Evolutionary conservation across 2,797 vertebrate species (phyloP), one percentile per base, ranked within the genome.

Genomic region (Scomberomorus guttatus): DNA sequence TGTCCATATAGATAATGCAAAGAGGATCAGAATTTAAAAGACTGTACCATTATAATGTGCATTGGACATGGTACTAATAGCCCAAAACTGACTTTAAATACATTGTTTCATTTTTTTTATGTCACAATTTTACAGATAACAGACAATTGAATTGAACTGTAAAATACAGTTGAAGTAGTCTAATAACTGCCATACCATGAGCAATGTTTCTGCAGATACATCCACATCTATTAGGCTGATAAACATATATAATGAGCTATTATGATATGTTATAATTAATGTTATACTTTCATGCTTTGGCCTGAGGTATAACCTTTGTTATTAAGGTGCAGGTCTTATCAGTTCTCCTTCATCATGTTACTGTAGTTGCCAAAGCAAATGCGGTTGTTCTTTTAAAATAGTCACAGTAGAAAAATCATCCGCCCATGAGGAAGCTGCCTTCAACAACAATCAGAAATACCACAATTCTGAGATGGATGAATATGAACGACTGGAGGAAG

Each of bases 331-430:
- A 65, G 7, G n/a, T 27, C 6, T 61, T 50, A 59, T 27, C 46
- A n/a, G 25, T 6, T 39, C 5, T 11, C 10, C 37, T 3, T 39
- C 37, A 39, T 12, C 3, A 0, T 25, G 24, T 13, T 39, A 14
- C n/a, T 57, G 6, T 17, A 50, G 65, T 24, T 58, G 32, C 51
- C 51, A 61, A 37, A 48, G 14, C 10, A 61, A 61, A 68, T 39
- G 46, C 20, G 6, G 42, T 1, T 51, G 15, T 1, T 4, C 4
- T 67, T 58, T 50, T 4, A n/a, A n/a, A n/a, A n/a, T n/a, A n/a
- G n/a, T n/a, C n/a, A 55, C 3, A 14, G 18, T 25, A 3, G 42
- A 50, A 50, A 74, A 54, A 52, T 20, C 1, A 13, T 44, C 20
- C 24, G 24, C 11, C 10, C 5, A 11, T 14, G 11, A 39, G 1